Percentiles rank a stretch among this genome's conserved stretches.
phyloP scores from a whole-genome alignment of 2,797 vertebrate species.

The Cheracebus regulus region DNA sequence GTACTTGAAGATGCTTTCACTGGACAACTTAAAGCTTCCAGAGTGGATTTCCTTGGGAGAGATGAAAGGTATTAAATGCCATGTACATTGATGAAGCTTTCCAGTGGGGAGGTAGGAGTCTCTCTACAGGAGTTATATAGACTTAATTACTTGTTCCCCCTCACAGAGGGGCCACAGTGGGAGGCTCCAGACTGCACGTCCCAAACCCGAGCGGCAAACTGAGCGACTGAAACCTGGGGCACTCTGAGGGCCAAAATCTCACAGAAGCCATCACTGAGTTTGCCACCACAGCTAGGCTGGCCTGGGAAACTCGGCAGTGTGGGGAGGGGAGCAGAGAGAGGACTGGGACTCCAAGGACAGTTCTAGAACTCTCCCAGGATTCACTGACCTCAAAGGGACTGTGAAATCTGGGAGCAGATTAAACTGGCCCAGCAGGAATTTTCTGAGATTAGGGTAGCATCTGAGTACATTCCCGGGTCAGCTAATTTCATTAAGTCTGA shows the following conservation, averaged over 20 bases:
- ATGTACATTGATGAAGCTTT: background rate
- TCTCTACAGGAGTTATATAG: background rate
- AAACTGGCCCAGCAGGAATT: background rate
- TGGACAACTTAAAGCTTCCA: background rate
- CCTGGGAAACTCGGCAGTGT: background rate
- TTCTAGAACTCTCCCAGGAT: background rate
- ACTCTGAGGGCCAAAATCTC: background rate
- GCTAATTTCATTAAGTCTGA: background rate
- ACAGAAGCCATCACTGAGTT: background rate
- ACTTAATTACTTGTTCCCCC: background rate
- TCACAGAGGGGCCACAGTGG: accelerated
- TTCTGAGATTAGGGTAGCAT: background rate
- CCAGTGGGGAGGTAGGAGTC: background rate
- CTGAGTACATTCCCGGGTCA: background rate
- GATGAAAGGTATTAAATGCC: background rate
- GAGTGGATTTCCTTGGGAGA: background rate
- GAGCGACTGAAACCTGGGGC: background rate
- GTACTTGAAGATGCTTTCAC: background rate
- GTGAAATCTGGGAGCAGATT: background rate
- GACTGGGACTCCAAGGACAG: background rate
- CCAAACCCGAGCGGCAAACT: background rate
- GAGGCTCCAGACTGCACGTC: too few species aligned
- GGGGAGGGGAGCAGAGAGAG: too few species aligned
- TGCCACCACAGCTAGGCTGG: accelerated
- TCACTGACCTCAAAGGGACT: background rate